Evolutionary conservation across 2,797 vertebrate species (phyloP).

Genomic region (Sparus aurata): DNA sequence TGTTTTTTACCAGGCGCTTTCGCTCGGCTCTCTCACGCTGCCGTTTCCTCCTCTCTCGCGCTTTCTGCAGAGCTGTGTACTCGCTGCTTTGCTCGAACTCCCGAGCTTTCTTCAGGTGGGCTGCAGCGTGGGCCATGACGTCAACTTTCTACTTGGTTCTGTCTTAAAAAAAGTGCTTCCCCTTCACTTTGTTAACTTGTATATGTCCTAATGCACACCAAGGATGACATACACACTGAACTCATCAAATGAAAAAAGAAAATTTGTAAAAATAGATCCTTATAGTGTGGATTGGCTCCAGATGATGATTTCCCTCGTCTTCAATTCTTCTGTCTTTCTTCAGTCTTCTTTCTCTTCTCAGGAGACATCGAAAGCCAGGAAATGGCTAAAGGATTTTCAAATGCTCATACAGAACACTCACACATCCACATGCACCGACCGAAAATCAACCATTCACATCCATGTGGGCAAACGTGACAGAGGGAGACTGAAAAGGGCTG

Average conservation of each 20-base stretch:
- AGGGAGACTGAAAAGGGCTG: conserved; percentile 56
- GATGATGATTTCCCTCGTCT: conserved; percentile 6
- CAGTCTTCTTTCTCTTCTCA: background rate
- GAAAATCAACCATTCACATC: conserved; percentile 24
- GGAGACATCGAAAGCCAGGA: conserved; percentile 11
- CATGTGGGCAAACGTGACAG: conserved; percentile 24
- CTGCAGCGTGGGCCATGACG: conserved; percentile 84
- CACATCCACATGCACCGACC: background rate
- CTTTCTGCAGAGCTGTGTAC: conserved; percentile 80
- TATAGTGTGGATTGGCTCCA: background rate
- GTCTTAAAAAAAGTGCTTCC: background rate
- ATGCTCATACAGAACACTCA: conserved; percentile 20
- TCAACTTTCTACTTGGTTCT: background rate
- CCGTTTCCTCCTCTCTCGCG: conserved; percentile 80
- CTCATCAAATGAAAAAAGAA: background rate
- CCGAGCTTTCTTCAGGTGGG: conserved; percentile 85
- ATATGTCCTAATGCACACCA: background rate
- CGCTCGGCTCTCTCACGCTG: conserved; percentile 78
- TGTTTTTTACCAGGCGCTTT: conserved; percentile 79
- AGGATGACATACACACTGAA: background rate
- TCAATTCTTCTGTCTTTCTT: background rate
- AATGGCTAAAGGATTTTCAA: conserved; percentile 15
- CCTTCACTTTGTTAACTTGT: conserved; percentile 3
- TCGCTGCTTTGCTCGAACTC: conserved; percentile 79
- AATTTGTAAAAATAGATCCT: background rate